Percentiles rank a stretch among this genome's conserved stretches.
phyloP scores from a whole-genome alignment of 2,888 invertebrate species.

The Noctua comes region DNA sequence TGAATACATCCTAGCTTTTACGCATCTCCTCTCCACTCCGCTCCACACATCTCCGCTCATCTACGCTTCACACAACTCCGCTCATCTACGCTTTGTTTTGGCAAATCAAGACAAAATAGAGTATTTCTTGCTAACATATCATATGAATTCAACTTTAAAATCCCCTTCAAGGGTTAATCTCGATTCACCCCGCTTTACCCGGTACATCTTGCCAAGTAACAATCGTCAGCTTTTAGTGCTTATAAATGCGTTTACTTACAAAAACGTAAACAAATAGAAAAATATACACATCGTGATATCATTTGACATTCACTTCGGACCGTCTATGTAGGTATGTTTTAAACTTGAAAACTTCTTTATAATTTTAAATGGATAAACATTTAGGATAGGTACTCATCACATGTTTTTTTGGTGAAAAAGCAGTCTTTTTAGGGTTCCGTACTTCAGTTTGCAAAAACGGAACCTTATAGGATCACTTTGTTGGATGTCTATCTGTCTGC shows the following conservation, averaged over 20 bases:
- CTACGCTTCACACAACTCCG: no score
- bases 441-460: no score
- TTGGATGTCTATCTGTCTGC: no score
- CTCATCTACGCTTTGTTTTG: no score
- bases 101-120: background rate
- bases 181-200: background rate
- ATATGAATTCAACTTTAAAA: background rate
- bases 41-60: no score
- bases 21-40: background rate
- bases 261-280: conserved; percentile 17
- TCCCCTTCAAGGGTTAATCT: background rate
- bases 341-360: conserved; percentile 18
- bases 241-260: background rate
- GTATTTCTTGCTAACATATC: background rate
- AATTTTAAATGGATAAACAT: conserved; percentile 10
- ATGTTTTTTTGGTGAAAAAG: background rate
- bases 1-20: no score
- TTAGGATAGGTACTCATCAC: conserved; percentile 1
- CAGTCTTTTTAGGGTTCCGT: no score
- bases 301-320: conserved; percentile 18
- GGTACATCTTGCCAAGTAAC: background rate
- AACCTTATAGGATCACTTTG: no score
- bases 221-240: background rate
- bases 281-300: conserved; percentile 5
- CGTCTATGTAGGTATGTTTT: conserved; percentile 26